phyloP scores from a whole-genome alignment of 2,113 vertebrate genomes.

The Lasiurus cinereus region DNA sequence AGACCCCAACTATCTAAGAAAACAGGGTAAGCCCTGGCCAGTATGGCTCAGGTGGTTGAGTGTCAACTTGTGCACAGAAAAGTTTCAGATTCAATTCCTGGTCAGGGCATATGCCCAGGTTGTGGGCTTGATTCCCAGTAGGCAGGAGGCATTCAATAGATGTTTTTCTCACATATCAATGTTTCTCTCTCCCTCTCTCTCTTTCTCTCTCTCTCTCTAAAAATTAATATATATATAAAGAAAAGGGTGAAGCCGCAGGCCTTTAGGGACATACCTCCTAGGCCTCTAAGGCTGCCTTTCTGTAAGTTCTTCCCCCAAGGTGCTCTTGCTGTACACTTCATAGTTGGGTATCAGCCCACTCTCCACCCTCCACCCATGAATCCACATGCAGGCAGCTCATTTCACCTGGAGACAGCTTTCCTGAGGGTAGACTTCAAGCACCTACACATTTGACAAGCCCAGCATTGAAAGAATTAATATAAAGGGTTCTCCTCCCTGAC shows the following conservation, averaged over 20 bases:
- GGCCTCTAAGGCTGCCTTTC: background rate
- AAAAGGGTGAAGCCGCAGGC: accelerated
- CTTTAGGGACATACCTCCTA: background rate
- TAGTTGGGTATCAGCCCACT: background rate
- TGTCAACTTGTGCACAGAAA: background rate
- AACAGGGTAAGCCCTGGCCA: too few species aligned
- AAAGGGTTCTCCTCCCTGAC: conserved; percentile 5
- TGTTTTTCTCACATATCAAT: background rate
- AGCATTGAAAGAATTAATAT: background rate
- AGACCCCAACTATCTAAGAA: background rate
- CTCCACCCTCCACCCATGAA: accelerated
- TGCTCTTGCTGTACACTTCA: background rate
- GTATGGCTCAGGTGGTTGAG: background rate
- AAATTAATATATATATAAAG: background rate
- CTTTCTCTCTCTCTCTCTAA: background rate
- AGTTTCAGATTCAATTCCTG: background rate
- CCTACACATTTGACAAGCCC: background rate
- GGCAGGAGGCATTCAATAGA: background rate
- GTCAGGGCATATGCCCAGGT: background rate
- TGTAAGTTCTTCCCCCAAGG: background rate
- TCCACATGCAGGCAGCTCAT: background rate
- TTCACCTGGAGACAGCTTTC: background rate
- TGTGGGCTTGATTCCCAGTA: background rate
- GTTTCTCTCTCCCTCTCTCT: background rate
- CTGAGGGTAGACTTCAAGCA: background rate